Evolutionary conservation across 2,888 invertebrate species (phyloP).

Genomic region (Scelioninae gen. 2): DNA sequence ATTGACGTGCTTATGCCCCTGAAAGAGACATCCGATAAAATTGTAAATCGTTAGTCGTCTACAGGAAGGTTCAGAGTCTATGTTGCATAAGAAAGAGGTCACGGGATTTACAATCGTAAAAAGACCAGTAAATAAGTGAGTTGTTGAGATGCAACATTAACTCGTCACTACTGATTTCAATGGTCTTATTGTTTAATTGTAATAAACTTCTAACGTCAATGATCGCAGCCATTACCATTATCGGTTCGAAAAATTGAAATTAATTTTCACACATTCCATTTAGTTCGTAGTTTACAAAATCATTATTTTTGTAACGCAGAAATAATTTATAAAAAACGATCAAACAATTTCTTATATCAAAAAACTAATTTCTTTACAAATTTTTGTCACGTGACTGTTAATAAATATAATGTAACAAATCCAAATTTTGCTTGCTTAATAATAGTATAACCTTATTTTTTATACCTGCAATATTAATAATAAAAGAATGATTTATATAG

Average conservation of each 20-base stretch:
- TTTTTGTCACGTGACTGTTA: no score
- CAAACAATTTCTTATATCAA: no score
- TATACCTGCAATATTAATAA: no score
- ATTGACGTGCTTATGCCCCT: conserved; percentile 37
- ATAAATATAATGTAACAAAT: no score
- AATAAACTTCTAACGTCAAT: conserved; percentile 43
- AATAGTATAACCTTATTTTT: no score
- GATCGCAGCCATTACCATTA: conserved; percentile 19
- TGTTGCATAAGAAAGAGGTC: conserved; percentile 63
- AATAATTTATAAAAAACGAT: no score
- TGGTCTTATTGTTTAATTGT: conserved; percentile 53
- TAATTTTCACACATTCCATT: no score
- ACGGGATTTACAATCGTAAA: conserved; percentile 57
- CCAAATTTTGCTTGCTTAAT: no score
- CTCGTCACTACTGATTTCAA: conserved; percentile 54
- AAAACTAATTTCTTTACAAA: no score
- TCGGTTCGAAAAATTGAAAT: neutral
- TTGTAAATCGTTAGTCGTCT: conserved; percentile 60
- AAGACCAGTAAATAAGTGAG: conserved; percentile 53
- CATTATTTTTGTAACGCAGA: no score
- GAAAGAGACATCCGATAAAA: conserved; percentile 56
- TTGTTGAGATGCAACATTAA: conserved; percentile 54
- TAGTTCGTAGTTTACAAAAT: no score
- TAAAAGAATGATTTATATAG: no score
- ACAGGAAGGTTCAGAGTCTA: conserved; percentile 62